Base-by-base conservation (phyloP, 2,888 invertebrate species). In the Lamproptera curius region DNA sequence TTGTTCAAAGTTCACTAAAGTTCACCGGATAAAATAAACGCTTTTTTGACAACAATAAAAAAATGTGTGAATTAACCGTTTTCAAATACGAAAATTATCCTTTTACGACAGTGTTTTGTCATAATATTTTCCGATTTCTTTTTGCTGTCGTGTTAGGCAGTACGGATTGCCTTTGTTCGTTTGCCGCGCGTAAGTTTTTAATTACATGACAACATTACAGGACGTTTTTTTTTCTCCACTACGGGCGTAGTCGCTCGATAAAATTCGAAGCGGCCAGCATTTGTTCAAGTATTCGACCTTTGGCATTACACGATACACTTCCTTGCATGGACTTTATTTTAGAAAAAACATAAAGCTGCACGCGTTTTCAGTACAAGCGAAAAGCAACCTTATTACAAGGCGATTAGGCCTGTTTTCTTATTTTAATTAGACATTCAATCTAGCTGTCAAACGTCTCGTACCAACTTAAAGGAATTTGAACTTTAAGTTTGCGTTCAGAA, bases 291-390 rank as follows among this genome's bases (percentile, higher is more conserved):
- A 56, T 58, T 53, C 65, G 74, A 79, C 77, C 80, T 77, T 74
- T 78, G 77, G 65, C 77, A 71, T 77, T 62, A 73, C 79, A 79
- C 79, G 79, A 67, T 56, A 71, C 55, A 35, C 62, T 61, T 63
- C 47, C 47, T 47, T 23, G 47, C 47, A 36, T 37, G 47, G 33
- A 23, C 42, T 36, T 38, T 31, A 26, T 23, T 36, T 47, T 28
- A 54, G 53, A 51, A 42, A 47, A 53, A 51, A 37, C 44, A 35
- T 52, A 43, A 4, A 20, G 20, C n/a, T n/a, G 20, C 20, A 20
- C 6, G 6, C 20, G 6, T 20, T 20, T 20, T 6, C 20, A 20
- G 3, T 4, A 1, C 26, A 39, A 23, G 35, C n/a, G 1, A 52
- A 45, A 54, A 20, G 20, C 20, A 42, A 50, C 52, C 31, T 17